Evolutionary conservation across 2,113 vertebrate genomes (phyloP), one percentile per base, ranked within the genome.

Genomic region (Dinomys branickii): DNA sequence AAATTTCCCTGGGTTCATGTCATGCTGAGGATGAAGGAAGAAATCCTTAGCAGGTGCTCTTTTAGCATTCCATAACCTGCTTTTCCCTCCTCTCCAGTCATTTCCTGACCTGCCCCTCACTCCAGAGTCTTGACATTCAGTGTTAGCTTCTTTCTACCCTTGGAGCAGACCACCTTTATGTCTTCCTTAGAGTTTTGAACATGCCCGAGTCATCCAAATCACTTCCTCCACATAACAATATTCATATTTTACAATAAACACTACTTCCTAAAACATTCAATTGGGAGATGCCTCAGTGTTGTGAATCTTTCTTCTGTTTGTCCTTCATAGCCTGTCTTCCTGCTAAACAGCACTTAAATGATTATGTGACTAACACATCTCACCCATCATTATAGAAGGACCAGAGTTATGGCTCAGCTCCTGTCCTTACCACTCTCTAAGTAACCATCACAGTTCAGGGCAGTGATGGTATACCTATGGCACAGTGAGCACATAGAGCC

Each of bases 181-280:
- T 35, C 61, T 28, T 44, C 44, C 6, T 50, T 63, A 17, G 71
- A 52, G 56, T 3, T 12, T 26, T 2, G 1, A 52, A 20, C 24
- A 3, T 5, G 22, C 14, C n/a, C 52, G 11, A 10, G 7, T 54
- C 22, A 73, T 33, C 14, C 80, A 28, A 44, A 20, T 20, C 14
- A 4, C 1, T 5, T 22, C 1, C 26, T 14, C 35, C 30, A 56
- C 58, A 6, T 75, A n/a, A 56, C 56, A 20, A 7, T 30, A 33
- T 20, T 47, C 22, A 44, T 4, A 5, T 17, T 65, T 16, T 14
- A 33, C 16, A 44, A 16, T 22, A 44, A 85, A 56, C 56, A 54
- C 1, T 0, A 24, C 22, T n/a, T 50, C 30, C 22, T 2, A 2
- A 5, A 11, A 58, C 6, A 22, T 12, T 12, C 24, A 12, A 2